These are phyloP conservation scores for Diadromus collaris DNA, from an alignment of 2,888 invertebrate genomes.

Conservation along the genomic window DNA sequence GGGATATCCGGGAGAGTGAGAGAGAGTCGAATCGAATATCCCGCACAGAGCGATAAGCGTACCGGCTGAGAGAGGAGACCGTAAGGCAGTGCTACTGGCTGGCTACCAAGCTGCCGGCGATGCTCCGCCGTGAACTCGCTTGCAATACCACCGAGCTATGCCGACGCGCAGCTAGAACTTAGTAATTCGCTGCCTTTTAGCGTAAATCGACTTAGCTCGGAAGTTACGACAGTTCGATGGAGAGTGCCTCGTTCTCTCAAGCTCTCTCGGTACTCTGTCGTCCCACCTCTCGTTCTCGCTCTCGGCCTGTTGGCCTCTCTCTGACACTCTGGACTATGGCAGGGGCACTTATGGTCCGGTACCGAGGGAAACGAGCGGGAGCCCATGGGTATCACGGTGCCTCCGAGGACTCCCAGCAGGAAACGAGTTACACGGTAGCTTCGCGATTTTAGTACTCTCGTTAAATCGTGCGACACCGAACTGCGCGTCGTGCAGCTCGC, in stretches of 20 bases:
- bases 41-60: slow-evolving; percentile 30
- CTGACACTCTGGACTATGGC: background rate
- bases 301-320: background rate
- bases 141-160: slow-evolving; percentile 46
- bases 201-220: slow-evolving; percentile 62
- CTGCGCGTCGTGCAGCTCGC: slow-evolving; percentile 43
- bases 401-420: slow-evolving; percentile 44
- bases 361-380: slow-evolving; percentile 14
- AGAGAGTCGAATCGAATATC: slow-evolving; percentile 55
- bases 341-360: slow-evolving; percentile 42
- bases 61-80: background rate
- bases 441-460: slow-evolving; percentile 63
- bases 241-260: slow-evolving; percentile 55
- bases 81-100: slow-evolving; percentile 10
- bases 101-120: slow-evolving; percentile 28
- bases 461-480: slow-evolving; percentile 62
- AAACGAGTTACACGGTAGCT: slow-evolving; percentile 64
- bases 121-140: slow-evolving; percentile 35
- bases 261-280: slow-evolving; percentile 42
- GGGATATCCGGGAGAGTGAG: slow-evolving; percentile 44
- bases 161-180: slow-evolving; percentile 55
- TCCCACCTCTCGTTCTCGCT: slow-evolving; percentile 26
- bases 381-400: slow-evolving; percentile 36
- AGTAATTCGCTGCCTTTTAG: slow-evolving; percentile 62
- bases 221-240: slow-evolving; percentile 61